Base-by-base conservation (phyloP, 2,888 invertebrate species). In the Apomyelois bistriatella region DNA sequence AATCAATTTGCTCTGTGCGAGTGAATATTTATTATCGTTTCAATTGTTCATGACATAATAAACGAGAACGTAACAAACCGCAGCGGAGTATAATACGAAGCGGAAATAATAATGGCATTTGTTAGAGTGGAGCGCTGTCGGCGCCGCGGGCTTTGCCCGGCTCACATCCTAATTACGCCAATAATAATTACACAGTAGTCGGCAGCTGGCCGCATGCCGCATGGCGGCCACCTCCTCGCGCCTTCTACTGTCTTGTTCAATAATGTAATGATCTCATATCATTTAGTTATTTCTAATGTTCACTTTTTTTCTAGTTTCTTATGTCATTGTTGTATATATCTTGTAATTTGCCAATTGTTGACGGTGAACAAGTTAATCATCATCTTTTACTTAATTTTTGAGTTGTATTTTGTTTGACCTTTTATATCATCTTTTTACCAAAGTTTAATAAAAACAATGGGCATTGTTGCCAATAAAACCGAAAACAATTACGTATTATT, bases 101-200 rank as follows among this genome's bases (percentile, higher is more conserved):
- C 86, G 87, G 88, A 89, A 85, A 86, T 85, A 83, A 85, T 86
- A 85, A 86, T 83, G 80, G 86, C 79, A 76, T 86, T 85, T 82
- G 85, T 82, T 82, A 68, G 76, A 76, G 71, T 65, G 61, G 69
- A 62, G 69, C 68, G 69, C 65, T 68, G 77, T 72, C 80, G 79
- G 74, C 85, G 84, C 85, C 83, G 78, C 82, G 76, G 83, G 84
- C 79, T 60, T 59, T 64, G 75, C 70, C 72, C 77, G 74, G 74
- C 72, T 78, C 87, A 82, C 86, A 87, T 87, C 86, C 89, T 89
- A 87, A 89, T 89, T 89, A 87, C 82, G 83, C 82, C 83, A 82
- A 84, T 87, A 85, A 86, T 88, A 85, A 89, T 88, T 87, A 85
- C 80, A 79, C 79, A 76, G 81, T 78, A 82, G 82, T 77, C 79